A percentile compares a stretch with the other conserved stretches of the same genome.
Evolutionary conservation across 2,888 invertebrate species (phyloP).

Genomic region (Amaurobius ferox): DNA sequence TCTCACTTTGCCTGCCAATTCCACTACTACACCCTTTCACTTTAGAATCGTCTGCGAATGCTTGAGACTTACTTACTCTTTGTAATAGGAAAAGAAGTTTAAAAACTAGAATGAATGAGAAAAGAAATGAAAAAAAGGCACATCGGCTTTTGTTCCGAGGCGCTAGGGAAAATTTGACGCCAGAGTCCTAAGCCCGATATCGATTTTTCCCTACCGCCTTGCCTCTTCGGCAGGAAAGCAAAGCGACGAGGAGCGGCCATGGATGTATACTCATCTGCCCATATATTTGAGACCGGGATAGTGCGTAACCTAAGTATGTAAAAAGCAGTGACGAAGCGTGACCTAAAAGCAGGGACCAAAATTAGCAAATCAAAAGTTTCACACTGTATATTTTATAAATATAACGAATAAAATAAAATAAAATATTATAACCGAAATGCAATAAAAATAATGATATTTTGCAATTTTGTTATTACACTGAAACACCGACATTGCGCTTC

Average conservation of each 20-base stretch:
- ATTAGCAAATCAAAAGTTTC: too few relatives aligned
- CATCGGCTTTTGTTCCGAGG: constrained; percentile 8
- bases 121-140: not conserved
- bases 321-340: too few relatives aligned
- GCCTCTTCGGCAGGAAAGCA: not conserved
- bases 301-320: too few relatives aligned
- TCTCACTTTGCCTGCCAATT: constrained; percentile 34
- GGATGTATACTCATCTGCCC: not conserved
- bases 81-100: not conserved
- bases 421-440: too few relatives aligned
- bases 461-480: too few relatives aligned
- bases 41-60: not conserved
- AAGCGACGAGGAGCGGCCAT: constrained; percentile 18
- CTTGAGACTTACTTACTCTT: not conserved
- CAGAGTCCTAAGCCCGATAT: constrained; percentile 12
- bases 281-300: not conserved
- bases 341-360: too few relatives aligned
- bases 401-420: too few relatives aligned
- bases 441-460: too few relatives aligned
- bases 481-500: too few relatives aligned
- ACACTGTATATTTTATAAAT: too few relatives aligned
- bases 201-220: constrained; percentile 25
- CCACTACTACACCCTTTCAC: constrained; percentile 28
- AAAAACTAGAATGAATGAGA: not conserved
- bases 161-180: constrained; percentile 20